These are phyloP conservation scores for Malurus alboscapulatus DNA, from an alignment of 2,113 vertebrate genomes.

Conservation along the genomic window DNA sequence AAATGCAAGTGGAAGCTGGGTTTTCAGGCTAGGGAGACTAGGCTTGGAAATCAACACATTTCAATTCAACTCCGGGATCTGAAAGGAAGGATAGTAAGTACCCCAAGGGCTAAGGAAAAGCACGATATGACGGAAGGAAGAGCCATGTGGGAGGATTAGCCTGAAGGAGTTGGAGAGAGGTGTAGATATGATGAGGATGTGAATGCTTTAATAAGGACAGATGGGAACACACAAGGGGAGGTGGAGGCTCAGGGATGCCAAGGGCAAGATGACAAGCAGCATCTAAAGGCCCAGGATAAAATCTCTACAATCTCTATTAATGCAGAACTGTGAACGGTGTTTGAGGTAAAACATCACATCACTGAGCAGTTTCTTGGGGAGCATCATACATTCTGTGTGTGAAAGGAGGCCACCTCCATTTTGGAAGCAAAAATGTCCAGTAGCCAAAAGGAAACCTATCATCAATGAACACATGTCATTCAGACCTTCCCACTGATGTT, in stretches of 20 bases:
- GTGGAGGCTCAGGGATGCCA: accelerated
- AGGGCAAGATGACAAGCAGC: background rate
- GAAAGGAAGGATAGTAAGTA: background rate
- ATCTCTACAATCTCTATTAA: background rate
- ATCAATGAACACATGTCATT: background rate
- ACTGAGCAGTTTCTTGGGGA: background rate
- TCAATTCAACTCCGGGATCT: background rate
- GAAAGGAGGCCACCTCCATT: background rate
- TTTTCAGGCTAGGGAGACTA: background rate
- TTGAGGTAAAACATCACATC: background rate
- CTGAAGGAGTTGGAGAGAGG: background rate
- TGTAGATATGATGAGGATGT: background rate
- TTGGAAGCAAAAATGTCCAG: background rate
- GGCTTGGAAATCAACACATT: background rate
- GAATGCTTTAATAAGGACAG: background rate
- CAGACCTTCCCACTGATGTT: accelerated
- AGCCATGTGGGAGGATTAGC: background rate
- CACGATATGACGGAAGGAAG: background rate
- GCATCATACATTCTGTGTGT: too few species aligned
- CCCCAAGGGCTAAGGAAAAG: background rate
- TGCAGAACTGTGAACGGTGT: background rate
- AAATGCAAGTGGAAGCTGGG: background rate
- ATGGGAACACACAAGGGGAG: background rate
- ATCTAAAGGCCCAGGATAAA: background rate
- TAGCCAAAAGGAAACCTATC: accelerated